phyloP scores from a whole-genome alignment of 2,113 vertebrate genomes.

The Chaetodon trifascialis region DNA sequence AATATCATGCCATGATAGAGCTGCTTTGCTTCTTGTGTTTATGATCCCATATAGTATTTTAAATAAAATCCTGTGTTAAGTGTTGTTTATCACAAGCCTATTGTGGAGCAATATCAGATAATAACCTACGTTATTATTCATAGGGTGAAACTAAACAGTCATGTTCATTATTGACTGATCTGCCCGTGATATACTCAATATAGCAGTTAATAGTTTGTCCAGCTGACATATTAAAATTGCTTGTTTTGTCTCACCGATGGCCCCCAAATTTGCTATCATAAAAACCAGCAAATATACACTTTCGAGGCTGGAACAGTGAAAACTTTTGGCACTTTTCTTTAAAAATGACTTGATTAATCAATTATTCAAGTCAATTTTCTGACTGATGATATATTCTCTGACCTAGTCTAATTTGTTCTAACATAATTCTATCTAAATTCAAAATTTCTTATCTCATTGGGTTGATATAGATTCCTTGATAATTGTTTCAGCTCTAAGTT shows the following conservation, averaged over 20 bases:
- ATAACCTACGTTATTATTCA: background rate
- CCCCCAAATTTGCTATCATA: too few relatives aligned
- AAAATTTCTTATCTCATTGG: background rate
- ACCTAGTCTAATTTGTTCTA: background rate
- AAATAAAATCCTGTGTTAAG: background rate
- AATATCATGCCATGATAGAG: constrained; percentile 7
- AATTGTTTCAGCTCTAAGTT: background rate
- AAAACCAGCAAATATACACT: background rate
- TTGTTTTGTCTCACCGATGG: background rate
- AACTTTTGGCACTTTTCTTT: background rate
- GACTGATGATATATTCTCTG: background rate
- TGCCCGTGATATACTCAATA: too few relatives aligned
- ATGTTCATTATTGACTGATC: background rate
- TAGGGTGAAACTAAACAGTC: too few relatives aligned
- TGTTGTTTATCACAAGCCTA: background rate
- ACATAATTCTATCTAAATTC: background rate
- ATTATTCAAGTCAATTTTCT: background rate
- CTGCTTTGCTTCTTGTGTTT: background rate
- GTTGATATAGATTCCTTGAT: background rate
- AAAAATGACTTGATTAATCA: background rate
- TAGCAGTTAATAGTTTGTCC: background rate
- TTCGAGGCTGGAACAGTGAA: too few relatives aligned
- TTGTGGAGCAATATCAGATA: too few relatives aligned
- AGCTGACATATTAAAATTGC: background rate
- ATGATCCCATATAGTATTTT: background rate